Evolutionary conservation across 2,888 invertebrate genomes (phyloP).

Genomic region (Metallyticus violacea): DNA sequence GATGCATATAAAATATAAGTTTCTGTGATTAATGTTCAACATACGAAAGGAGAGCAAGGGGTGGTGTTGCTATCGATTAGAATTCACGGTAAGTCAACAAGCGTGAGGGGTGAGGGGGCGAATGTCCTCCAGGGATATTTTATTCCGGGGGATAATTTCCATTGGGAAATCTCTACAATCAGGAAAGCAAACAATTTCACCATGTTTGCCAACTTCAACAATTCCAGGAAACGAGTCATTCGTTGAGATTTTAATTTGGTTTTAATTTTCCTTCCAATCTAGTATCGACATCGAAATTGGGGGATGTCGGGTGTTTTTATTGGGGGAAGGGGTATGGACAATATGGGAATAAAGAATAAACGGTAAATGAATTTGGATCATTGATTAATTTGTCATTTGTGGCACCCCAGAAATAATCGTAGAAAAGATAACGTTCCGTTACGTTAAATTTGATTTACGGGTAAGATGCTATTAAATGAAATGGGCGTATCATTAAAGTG

Average conservation of each 20-base stretch:
- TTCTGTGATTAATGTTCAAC: not conserved
- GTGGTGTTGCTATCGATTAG: not conserved
- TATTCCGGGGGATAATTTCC: conserved; percentile 27
- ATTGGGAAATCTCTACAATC: conserved; percentile 29
- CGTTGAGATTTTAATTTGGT: not conserved
- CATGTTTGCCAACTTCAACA: not conserved
- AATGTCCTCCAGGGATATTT: conserved; percentile 7
- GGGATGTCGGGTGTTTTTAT: not conserved
- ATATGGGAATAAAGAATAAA: not conserved
- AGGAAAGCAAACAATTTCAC: conserved; percentile 14
- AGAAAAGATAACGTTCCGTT: no score
- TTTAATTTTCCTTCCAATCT: not conserved
- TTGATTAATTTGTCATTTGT: not conserved
- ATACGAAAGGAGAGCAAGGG: not conserved
- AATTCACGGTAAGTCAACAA: not conserved
- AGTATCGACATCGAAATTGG: not conserved
- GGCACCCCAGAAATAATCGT: not conserved
- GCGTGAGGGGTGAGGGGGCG: not conserved
- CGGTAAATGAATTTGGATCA: not conserved
- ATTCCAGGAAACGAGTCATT: not conserved
- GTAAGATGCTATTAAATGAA: no score
- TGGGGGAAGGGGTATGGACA: not conserved
- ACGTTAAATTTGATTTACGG: no score
- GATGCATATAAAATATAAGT: not conserved
- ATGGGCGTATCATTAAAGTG: no score